These are phyloP conservation scores for Actinostola sp. DNA, from an alignment of 92 coral and sea anemone species.

Conservation along the genomic window DNA sequence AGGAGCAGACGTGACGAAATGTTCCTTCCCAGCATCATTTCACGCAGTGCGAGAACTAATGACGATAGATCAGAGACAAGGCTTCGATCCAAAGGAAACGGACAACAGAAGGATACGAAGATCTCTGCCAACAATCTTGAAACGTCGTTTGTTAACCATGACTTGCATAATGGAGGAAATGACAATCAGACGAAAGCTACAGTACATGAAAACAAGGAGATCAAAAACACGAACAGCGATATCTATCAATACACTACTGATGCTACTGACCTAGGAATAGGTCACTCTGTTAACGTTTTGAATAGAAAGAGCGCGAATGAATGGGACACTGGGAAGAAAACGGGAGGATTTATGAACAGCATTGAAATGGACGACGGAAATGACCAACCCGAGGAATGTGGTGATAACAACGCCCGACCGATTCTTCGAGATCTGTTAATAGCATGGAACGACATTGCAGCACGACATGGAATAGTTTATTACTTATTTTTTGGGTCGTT, in stretches of 20 bases:
- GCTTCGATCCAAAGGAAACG: neutral
- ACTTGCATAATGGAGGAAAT: too few relatives aligned
- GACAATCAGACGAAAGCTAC: too few relatives aligned
- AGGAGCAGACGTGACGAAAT: neutral
- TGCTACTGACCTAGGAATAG: too few relatives aligned
- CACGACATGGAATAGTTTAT: constrained; percentile 15
- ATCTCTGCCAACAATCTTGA: too few relatives aligned
- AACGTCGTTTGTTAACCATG: too few relatives aligned
- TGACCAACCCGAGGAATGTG: constrained; percentile 4
- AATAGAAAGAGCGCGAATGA: neutral
- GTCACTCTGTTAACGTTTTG: neutral
- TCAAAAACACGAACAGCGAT: too few relatives aligned
- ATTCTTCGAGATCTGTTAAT: constrained; percentile 17
- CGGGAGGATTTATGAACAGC: neutral
- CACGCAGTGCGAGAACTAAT: neutral
- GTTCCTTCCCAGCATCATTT: neutral
- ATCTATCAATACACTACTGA: too few relatives aligned
- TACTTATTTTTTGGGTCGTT: constrained; percentile 37
- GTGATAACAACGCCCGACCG: constrained; percentile 18
- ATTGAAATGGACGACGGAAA: constrained; percentile 1
- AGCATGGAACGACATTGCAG: constrained; percentile 35
- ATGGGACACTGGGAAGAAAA: neutral
- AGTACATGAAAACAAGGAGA: too few relatives aligned
- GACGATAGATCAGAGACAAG: neutral
- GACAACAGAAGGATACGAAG: too few relatives aligned